Conservation (phyloP, 2,797 vertebrate species). For the Notamacropus eugenii region DNA sequence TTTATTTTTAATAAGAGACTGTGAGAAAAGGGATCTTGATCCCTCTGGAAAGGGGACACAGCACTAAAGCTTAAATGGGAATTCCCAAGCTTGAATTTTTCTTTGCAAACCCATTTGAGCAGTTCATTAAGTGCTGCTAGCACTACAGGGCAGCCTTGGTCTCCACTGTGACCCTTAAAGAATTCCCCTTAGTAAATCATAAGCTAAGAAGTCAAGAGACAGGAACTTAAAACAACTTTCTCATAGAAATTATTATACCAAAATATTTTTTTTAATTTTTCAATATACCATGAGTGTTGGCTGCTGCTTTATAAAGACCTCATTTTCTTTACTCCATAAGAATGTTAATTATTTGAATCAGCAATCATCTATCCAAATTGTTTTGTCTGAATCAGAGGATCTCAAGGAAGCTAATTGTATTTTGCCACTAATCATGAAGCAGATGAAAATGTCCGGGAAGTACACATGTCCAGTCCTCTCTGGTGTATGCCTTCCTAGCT, state of each 20-base stretch:
- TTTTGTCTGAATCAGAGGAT: constrained; percentile 65
- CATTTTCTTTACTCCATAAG: constrained; percentile 24
- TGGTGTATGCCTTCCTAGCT: constrained; percentile 30
- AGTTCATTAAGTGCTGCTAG: constrained; percentile 70
- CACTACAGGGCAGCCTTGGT: constrained; percentile 58
- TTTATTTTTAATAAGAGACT: constrained; percentile 76
- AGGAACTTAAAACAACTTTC: constrained; percentile 20
- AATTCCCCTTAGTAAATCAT: constrained; percentile 62
- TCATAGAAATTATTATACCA: constrained; percentile 22
- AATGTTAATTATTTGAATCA: constrained; percentile 45
- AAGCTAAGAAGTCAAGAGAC: constrained; percentile 50
- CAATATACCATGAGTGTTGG: neutral
- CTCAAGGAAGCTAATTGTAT: constrained; percentile 52
- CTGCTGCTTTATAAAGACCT: neutral
- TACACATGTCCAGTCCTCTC: neutral
- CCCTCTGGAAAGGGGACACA: constrained; percentile 54
- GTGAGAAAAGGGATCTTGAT: constrained; percentile 55
- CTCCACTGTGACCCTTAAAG: constrained; percentile 60
- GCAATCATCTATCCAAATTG: constrained; percentile 15
- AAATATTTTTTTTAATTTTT: constrained; percentile 65
- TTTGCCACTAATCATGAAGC: constrained; percentile 59
- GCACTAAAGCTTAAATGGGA: constrained; percentile 59
- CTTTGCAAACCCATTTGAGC: constrained; percentile 63
- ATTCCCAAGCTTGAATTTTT: constrained; percentile 71
- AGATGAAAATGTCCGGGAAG: constrained; percentile 40